Percentiles rank a stretch among this genome's conserved stretches.
phyloP scores from a whole-genome alignment of 2,113 vertebrate species.

The Arenaria interpres region DNA sequence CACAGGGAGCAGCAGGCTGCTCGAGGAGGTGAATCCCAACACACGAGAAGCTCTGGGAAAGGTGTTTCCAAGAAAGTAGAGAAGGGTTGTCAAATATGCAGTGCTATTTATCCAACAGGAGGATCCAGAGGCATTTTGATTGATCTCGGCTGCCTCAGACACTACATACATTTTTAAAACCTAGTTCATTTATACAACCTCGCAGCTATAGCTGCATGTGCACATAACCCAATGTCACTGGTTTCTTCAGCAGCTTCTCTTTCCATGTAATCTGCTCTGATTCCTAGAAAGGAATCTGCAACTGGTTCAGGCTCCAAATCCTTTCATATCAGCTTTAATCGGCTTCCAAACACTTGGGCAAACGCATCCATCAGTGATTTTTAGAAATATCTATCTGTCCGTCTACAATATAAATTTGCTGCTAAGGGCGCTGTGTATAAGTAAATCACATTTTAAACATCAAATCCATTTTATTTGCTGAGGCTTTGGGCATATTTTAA shows the following conservation, averaged over 20 bases:
- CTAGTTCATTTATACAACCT: background rate
- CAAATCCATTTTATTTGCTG: slow-evolving; percentile 26
- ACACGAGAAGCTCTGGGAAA: accelerated
- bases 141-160: background rate
- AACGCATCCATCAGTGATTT: background rate
- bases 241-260: background rate
- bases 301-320: background rate
- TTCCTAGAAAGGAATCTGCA: background rate
- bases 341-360: background rate
- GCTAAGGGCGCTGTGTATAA: background rate
- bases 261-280: background rate
- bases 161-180: background rate
- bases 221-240: background rate
- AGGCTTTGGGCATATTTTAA: slow-evolving; percentile 49
- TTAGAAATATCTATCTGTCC: background rate
- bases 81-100: background rate
- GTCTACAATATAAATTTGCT: slow-evolving; percentile 10
- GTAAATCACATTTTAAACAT: slow-evolving; percentile 27
- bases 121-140: background rate
- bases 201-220: background rate
- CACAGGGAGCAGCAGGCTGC: background rate
- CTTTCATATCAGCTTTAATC: background rate
- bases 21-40: background rate
- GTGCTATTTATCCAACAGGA: background rate
- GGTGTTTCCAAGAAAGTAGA: background rate